phyloP scores from a whole-genome alignment of 2,113 vertebrate genomes.

The Ctenodactylus gundi region DNA sequence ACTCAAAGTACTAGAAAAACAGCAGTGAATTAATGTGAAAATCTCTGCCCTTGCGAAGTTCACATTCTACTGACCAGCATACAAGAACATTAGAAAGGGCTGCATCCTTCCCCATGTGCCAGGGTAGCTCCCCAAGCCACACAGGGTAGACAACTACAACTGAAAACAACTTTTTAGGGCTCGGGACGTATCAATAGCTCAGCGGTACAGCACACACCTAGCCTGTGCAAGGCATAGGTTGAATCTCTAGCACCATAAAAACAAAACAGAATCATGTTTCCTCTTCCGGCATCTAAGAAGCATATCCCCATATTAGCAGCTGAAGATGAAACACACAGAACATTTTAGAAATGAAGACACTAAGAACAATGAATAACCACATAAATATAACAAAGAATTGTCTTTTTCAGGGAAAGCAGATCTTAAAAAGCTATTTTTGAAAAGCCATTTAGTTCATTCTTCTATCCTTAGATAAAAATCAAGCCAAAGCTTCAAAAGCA shows the following conservation, averaged over 20 bases:
- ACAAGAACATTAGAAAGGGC: not conserved
- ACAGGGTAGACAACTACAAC: rapidly evolving
- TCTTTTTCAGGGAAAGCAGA: not conserved
- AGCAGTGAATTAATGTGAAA: not conserved
- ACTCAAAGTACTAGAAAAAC: not conserved
- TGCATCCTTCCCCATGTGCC: not conserved
- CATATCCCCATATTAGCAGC: not conserved
- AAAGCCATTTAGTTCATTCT: conserved; percentile 25
- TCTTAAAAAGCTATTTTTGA: not conserved
- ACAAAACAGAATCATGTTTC: not conserved
- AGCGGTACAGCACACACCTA: not conserved
- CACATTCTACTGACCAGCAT: not conserved
- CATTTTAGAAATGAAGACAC: not conserved
- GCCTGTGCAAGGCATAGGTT: not conserved
- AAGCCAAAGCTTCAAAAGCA: conserved; percentile 14
- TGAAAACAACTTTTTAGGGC: not conserved
- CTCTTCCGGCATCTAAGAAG: not conserved
- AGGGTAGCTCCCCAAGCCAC: not conserved
- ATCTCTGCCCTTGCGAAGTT: not conserved
- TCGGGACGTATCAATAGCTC: not conserved
- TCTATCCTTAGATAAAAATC: not conserved
- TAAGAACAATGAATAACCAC: not conserved
- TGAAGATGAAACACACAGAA: not conserved
- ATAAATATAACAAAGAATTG: not conserved
- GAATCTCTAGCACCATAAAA: not conserved